Evolutionary conservation across 1,140 invertebrate species (phyloP).

Genomic region (silkworm (Bombyx mori)): ASM3026992v2 NC_085119.1:11126001-11126500

Average conservation of each 20-base stretch:
- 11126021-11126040: too few relatives aligned
- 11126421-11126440: constrained; percentile 66
- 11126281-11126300: constrained; percentile 34
- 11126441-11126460: constrained; percentile 54
- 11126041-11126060: too few relatives aligned
- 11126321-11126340: constrained; percentile 57
- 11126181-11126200: too few relatives aligned
- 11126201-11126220: too few relatives aligned
- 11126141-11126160: too few relatives aligned
- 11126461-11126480: constrained; percentile 22
- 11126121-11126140: too few relatives aligned
- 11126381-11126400: constrained; percentile 63
- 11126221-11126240: background rate
- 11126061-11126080: too few relatives aligned
- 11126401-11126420: constrained; percentile 65
- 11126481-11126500: constrained; percentile 21
- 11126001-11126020: too few relatives aligned
- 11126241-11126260: background rate
- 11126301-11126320: constrained; percentile 66
- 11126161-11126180: too few relatives aligned
- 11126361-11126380: constrained; percentile 29
- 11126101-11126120: too few relatives aligned
- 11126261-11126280: constrained; percentile 32
- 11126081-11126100: too few relatives aligned
- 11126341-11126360: constrained; percentile 19